Percentiles rank a stretch among this genome's conserved stretches.
These are phyloP conservation scores for Astur gentilis DNA, from an alignment of 2,113 vertebrate species.

Conservation along the genomic window DNA sequence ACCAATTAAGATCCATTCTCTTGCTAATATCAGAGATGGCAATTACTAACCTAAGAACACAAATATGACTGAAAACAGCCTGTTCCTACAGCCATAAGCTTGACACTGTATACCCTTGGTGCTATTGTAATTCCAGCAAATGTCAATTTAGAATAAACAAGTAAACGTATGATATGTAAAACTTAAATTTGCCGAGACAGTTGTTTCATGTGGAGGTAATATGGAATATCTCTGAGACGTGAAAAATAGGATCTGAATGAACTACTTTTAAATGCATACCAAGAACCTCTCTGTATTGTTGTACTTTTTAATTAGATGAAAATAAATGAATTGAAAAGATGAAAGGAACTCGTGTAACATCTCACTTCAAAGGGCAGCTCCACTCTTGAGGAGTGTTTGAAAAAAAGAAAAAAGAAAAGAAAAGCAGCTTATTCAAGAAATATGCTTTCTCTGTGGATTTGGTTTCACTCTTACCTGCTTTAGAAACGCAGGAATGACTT, in stretches of 20 bases:
- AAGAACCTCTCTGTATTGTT: constrained; percentile 33
- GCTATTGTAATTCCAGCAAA: background rate
- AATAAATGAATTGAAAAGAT: constrained; percentile 62
- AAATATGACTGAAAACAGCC: background rate
- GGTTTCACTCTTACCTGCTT: constrained; percentile 32
- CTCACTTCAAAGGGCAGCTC: constrained; percentile 53
- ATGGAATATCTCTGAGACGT: background rate
- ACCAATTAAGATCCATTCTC: constrained; percentile 45
- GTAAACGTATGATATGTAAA: background rate
- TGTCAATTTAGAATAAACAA: background rate
- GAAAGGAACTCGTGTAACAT: constrained; percentile 44
- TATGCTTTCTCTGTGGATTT: constrained; percentile 4
- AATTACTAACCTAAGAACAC: background rate
- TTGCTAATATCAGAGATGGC: constrained; percentile 9
- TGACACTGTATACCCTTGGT: background rate
- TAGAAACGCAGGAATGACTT: background rate
- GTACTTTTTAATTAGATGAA: constrained; percentile 58
- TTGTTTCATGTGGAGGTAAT: background rate
- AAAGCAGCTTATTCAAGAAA: constrained; percentile 50
- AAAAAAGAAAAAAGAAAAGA: background rate
- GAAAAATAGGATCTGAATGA: background rate
- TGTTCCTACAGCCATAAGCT: background rate
- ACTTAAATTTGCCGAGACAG: background rate
- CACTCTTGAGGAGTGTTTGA: background rate
- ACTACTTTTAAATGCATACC: background rate